Evolutionary conservation across 2,888 invertebrate genomes (phyloP).

Genomic region (Drosophila bunnanda): DNA sequence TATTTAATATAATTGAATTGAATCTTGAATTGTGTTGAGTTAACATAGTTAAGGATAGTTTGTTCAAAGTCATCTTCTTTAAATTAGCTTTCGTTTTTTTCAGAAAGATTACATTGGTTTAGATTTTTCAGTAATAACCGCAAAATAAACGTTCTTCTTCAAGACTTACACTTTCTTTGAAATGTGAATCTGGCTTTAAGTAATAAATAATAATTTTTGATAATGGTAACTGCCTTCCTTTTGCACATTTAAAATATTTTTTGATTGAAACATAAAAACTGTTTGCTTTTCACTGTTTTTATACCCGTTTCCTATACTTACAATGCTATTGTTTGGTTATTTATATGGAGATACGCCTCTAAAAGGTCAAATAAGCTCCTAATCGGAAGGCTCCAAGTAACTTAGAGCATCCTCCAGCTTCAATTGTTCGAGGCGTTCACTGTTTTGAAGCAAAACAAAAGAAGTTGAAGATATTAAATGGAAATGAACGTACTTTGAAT

Average conservation of each 20-base stretch:
- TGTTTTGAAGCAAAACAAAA: background rate
- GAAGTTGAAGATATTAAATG: background rate
- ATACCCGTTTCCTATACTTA: background rate
- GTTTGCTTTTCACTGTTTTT: background rate
- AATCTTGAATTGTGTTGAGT: background rate
- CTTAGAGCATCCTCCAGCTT: background rate
- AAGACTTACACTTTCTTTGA: too few species aligned
- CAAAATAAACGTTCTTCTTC: background rate
- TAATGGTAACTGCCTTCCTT: background rate
- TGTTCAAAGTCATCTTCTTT: background rate
- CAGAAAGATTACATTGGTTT: background rate
- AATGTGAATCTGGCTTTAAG: background rate
- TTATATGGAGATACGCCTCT: background rate
- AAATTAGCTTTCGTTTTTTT: background rate
- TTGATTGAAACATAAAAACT: background rate
- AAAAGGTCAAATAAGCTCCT: background rate
- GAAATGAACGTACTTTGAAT: background rate
- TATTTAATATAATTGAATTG: background rate
- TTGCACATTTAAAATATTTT: background rate
- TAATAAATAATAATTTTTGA: background rate
- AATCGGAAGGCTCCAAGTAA: background rate
- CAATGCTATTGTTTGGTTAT: background rate
- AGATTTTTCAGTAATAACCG: background rate
- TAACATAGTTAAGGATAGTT: background rate
- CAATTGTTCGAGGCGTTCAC: background rate